Base-by-base conservation (phyloP, 23 tunicate genomes). In the Pegea sp. region DNA sequence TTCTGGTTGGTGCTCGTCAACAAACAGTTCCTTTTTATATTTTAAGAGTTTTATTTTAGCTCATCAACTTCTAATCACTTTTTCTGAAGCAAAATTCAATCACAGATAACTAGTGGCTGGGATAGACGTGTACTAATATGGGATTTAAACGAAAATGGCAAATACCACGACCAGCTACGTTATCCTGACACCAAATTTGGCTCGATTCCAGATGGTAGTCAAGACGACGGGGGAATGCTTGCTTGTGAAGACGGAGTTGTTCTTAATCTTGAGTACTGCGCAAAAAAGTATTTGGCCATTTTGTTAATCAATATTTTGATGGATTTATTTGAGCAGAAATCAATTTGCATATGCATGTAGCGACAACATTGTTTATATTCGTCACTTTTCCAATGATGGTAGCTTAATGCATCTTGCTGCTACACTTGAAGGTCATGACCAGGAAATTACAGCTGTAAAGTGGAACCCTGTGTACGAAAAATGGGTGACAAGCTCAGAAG, bases 191-290 rank as follows among this genome's bases (percentile, higher is more conserved):
- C 22, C 22, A 13, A 24, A 5, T 33, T 32, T 22, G 32, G 48
- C 20, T 53, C 28, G 34, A 69, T 29, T 24, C 38, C 2, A 24
- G 54, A 28, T 19, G 68, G 46, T 20, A 61, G 27, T 27, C 62
- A 70, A 26, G 56, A 33, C 3, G 54, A 34, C 27, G 78, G 56
- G 27, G 93, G 62, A 2, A 77, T 68, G 63, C 48, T 74, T 16
- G 95, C 95, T 0, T 84, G 95, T 58, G n/a, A n/a, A n/a, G 84
- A 84, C 48, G 95, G 95, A 2, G 95, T 84, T 18, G 65, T 84
- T 32, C 31, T 84, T 22, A 67, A 58, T 28, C 64, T 84, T 42
- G 95, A 73, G 29, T 84, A 84, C 44, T 84, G 95, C 62, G 54
- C 48, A 50, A 78, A 73, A 58, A 73, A 84, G 95, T 38, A 38